phyloP scores from a whole-genome alignment of 2,888 invertebrate species.

The Achlya flavicornis region DNA sequence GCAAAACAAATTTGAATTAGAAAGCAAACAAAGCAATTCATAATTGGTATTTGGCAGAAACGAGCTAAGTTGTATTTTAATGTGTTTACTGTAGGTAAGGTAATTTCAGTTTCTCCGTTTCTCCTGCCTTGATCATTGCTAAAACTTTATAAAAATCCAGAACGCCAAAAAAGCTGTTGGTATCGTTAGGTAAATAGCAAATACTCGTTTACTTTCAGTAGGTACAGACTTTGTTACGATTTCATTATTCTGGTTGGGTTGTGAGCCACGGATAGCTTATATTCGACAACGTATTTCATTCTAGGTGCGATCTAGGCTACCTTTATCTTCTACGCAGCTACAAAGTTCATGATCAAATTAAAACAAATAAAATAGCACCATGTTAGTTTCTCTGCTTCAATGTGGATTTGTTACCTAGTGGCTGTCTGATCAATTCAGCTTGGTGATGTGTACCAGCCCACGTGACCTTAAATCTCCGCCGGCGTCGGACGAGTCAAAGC shows the following conservation, averaged over 20 bases:
- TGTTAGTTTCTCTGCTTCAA: neutral
- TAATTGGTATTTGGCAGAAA: neutral
- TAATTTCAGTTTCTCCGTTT: neutral
- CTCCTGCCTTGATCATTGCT: neutral
- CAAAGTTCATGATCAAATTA: neutral
- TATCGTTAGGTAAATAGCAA: neutral
- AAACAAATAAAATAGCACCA: neutral
- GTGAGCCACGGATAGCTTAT: neutral
- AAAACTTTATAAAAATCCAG: neutral
- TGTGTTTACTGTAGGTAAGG: neutral
- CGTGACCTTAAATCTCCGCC: conserved; percentile 19
- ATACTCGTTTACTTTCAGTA: neutral
- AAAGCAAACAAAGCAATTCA: conserved; percentile 1
- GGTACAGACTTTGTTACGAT: neutral
- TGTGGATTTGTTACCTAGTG: conserved; percentile 15
- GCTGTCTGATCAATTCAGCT: conserved; percentile 35
- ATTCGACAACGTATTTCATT: neutral
- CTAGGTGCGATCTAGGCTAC: neutral
- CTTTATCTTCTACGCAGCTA: neutral
- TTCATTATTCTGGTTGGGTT: neutral
- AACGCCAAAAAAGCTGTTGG: neutral
- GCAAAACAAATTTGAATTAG: conserved; percentile 8
- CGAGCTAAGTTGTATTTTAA: neutral
- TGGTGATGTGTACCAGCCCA: conserved; percentile 31
- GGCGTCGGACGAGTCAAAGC: conserved; percentile 41